Conservation (phyloP, 2,797 vertebrate genomes). For the Spizella passerina region DNA sequence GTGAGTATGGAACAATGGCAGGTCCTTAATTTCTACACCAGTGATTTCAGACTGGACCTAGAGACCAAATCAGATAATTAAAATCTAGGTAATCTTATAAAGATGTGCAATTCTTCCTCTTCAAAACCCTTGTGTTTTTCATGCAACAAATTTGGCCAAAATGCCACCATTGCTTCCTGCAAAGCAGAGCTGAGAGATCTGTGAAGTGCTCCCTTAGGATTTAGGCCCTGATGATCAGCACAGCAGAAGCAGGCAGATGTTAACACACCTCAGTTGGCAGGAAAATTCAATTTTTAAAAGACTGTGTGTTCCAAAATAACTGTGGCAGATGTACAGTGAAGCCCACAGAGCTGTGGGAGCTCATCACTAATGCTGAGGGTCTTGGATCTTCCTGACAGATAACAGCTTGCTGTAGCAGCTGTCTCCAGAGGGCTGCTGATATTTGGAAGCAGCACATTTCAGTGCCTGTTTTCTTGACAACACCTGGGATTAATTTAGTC, state of each 20-base stretch:
- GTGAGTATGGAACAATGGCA: not conserved
- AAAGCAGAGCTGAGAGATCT: not conserved
- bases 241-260: not conserved
- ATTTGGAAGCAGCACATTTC: not conserved
- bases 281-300: not conserved
- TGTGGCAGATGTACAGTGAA: not conserved
- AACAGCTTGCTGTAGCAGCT: not conserved
- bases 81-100: not conserved
- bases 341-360: not conserved
- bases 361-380: not conserved
- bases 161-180: not conserved
- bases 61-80: not conserved
- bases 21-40: not conserved
- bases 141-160: not conserved
- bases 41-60: not conserved
- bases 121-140: not conserved
- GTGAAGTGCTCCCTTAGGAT: not conserved
- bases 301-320: not conserved
- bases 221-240: not conserved
- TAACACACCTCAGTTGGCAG: not conserved
- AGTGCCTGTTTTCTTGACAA: not conserved
- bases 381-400: not conserved
- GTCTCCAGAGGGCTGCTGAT: not conserved
- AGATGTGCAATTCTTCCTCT: not conserved
- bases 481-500: not conserved